Conservation (phyloP, 2,113 vertebrate genomes). For the Canis aureus region DNA sequence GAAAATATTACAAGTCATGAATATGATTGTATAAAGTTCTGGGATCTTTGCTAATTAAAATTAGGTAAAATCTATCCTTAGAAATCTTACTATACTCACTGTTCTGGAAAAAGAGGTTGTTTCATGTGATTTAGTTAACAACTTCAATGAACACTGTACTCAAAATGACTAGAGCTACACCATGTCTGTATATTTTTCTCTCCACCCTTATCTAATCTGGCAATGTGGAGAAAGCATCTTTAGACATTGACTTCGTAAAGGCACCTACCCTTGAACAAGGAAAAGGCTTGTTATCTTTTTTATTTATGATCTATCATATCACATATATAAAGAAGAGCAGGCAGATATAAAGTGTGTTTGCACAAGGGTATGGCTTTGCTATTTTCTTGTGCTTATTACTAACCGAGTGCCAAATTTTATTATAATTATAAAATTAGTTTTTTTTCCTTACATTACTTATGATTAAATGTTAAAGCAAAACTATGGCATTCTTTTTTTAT, state of each 20-base stretch:
- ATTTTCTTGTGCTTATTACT: conserved; percentile 25
- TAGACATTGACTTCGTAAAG: background rate
- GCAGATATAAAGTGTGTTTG: background rate
- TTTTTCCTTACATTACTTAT: background rate
- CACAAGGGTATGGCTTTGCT: background rate
- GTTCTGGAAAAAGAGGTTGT: background rate
- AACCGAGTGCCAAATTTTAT: background rate
- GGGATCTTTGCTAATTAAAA: background rate
- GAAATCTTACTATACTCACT: background rate
- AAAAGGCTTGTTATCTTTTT: background rate
- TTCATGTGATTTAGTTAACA: background rate
- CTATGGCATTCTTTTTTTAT: background rate
- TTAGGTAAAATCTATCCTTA: conserved; percentile 1
- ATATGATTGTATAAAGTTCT: background rate
- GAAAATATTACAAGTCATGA: background rate
- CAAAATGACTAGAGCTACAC: background rate
- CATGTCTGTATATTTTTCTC: background rate
- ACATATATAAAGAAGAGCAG: background rate
- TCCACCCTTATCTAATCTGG: background rate
- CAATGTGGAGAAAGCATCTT: background rate
- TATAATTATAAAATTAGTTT: background rate
- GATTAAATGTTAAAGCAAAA: conserved; percentile 38
- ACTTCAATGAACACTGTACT: background rate
- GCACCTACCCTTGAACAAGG: background rate
- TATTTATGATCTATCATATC: background rate